phyloP scores from a whole-genome alignment of 2,113 vertebrate genomes.

The Nycticebus coucang region DNA sequence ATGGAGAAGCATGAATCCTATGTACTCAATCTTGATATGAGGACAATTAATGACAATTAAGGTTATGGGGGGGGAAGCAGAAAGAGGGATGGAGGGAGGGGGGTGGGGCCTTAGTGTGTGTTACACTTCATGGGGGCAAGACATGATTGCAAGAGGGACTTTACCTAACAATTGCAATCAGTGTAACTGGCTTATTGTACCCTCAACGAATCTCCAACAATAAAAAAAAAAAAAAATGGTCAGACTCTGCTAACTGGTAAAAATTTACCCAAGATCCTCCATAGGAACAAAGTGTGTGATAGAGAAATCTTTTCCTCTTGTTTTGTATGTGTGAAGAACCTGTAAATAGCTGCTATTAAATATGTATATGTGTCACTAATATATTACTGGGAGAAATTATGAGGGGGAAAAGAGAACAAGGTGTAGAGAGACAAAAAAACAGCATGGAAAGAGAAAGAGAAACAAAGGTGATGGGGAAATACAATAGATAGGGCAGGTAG shows the following conservation, averaged over 20 bases:
- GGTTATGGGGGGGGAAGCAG: no score
- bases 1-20: no score
- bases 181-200: no score
- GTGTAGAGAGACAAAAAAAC: not conserved
- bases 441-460: not conserved
- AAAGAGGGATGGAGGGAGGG: no score
- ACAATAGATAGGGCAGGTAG: not conserved
- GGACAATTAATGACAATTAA: no score
- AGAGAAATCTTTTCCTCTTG: not conserved
- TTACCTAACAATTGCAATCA: no score
- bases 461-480: not conserved
- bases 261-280: not conserved
- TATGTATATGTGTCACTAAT: not conserved
- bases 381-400: not conserved
- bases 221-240: no score
- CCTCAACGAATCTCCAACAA: no score
- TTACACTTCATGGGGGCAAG: no score
- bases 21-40: no score
- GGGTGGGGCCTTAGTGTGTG: no score
- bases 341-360: not conserved
- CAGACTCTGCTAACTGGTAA: not conserved
- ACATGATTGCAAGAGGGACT: no score
- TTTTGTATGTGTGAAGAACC: not conserved
- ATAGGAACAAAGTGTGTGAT: not conserved
- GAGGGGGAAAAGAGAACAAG: not conserved